Evolutionary conservation across 2,797 vertebrate species (phyloP).

Genomic region (Argentina silus): DNA sequence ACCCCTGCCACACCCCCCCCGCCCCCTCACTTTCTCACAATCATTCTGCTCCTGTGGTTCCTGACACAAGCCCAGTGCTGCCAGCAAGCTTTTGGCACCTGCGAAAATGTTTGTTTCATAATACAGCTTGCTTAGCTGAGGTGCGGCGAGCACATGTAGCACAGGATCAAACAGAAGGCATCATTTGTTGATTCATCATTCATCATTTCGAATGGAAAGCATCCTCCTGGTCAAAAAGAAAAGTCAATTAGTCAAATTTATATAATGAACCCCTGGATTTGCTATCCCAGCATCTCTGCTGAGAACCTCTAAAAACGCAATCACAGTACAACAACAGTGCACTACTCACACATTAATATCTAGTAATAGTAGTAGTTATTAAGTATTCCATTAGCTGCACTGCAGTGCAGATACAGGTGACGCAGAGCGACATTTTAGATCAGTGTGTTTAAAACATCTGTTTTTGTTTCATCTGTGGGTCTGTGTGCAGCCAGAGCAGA

Average conservation of each 20-base stretch:
- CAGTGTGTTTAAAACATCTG: slow-evolving; percentile 39
- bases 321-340: too few species aligned
- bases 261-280: too few species aligned
- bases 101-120: slow-evolving; percentile 8
- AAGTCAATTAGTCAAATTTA: background rate
- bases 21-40: slow-evolving; percentile 34
- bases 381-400: background rate
- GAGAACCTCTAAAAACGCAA: too few species aligned
- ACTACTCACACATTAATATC: too few species aligned
- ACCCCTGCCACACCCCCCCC: background rate
- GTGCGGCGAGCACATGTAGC: background rate
- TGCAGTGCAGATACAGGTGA: background rate
- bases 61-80: slow-evolving; percentile 44
- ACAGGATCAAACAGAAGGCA: background rate
- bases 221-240: background rate
- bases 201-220: background rate
- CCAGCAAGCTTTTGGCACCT: slow-evolving; percentile 56
- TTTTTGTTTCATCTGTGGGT: slow-evolving; percentile 26
- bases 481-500: slow-evolving; percentile 37
- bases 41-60: slow-evolving; percentile 58
- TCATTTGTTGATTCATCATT: background rate
- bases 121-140: background rate
- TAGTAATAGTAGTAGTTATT: background rate
- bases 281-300: too few species aligned
- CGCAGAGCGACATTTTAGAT: background rate